A percentile compares a stretch with the other conserved stretches of the same genome.
Conservation (phyloP, 2,797 vertebrate species). For the Moxostoma hubbsi region DNA sequence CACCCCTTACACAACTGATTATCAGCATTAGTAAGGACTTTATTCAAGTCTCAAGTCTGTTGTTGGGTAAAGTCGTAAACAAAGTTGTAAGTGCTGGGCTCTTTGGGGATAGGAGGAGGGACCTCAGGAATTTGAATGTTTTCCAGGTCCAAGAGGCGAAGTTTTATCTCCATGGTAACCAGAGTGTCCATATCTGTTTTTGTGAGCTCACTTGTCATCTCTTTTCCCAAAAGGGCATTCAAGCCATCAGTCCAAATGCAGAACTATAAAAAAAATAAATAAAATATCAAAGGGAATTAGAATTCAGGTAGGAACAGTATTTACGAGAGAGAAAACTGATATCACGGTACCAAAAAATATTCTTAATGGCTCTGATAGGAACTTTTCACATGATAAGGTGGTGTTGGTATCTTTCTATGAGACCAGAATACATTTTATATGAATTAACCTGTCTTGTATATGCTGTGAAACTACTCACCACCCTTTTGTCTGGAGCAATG, state of each 20-base stretch:
- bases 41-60: constrained; percentile 58
- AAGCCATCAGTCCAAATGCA: constrained; percentile 88
- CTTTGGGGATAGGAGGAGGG: constrained; percentile 87
- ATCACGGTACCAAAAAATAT: not conserved
- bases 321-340: not conserved
- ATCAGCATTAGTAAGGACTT: not conserved
- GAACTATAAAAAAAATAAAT: constrained; percentile 70
- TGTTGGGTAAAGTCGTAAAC: constrained; percentile 88
- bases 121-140: constrained; percentile 88
- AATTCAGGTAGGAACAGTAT: not conserved
- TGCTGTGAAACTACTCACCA: constrained; percentile 71
- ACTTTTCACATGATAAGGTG: not conserved
- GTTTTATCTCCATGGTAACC: constrained; percentile 89
- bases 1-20: not conserved
- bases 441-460: not conserved
- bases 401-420: not conserved
- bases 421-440: not conserved
- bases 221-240: constrained; percentile 85
- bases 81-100: constrained; percentile 89
- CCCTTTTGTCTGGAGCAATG: constrained; percentile 87
- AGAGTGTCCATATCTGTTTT: constrained; percentile 85
- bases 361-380: constrained; percentile 2
- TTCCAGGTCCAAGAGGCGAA: constrained; percentile 86
- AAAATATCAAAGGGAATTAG: not conserved
- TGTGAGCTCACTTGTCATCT: constrained; percentile 87